Conservation (phyloP, 1,140 invertebrate species). For the Papilio xuthus region DNA sequence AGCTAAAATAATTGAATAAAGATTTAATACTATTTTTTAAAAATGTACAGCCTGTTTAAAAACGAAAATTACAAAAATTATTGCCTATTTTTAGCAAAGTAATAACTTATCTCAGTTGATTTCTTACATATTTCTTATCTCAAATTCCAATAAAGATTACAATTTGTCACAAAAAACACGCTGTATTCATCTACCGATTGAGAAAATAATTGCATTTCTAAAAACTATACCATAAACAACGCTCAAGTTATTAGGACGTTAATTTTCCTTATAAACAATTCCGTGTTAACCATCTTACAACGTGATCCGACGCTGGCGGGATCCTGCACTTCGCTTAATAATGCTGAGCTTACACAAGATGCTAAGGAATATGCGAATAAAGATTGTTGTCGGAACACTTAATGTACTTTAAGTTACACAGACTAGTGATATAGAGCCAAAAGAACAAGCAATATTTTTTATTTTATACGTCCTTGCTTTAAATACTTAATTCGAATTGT, state of each 20-base stretch:
- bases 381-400: not conserved
- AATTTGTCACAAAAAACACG: not conserved
- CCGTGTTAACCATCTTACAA: not conserved
- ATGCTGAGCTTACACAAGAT: constrained; percentile 5
- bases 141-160: not conserved
- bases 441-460: too few relatives aligned
- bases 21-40: too few relatives aligned
- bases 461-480: too few relatives aligned
- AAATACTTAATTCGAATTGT: too few relatives aligned
- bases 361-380: not conserved
- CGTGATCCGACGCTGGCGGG: not conserved
- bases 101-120: not conserved
- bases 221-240: not conserved
- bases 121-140: not conserved
- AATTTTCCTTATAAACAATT: not conserved
- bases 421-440: too few relatives aligned
- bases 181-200: not conserved
- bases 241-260: not conserved
- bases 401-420: not conserved
- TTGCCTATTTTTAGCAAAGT: too few relatives aligned
- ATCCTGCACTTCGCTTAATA: constrained; percentile 1
- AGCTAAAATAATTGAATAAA: too few relatives aligned
- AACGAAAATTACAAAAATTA: too few relatives aligned
- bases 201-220: not conserved
- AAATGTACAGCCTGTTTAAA: too few relatives aligned